phyloP scores from a whole-genome alignment of 2,797 vertebrate species.

The Gila robusta region DNA sequence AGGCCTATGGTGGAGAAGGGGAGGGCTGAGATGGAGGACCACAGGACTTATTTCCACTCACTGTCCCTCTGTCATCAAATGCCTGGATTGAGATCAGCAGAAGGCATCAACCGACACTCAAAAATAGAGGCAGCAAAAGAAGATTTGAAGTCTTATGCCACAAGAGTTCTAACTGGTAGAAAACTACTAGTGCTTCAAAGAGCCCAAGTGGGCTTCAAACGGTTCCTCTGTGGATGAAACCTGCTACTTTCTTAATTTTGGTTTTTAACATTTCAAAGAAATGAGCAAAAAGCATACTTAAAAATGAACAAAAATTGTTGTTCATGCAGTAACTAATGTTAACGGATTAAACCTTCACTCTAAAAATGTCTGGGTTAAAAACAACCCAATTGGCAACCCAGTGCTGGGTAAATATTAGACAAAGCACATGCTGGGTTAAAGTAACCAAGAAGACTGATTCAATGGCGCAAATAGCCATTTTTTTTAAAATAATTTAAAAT shows the following conservation, averaged over 20 bases:
- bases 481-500: too few species aligned
- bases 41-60: constrained; percentile 73
- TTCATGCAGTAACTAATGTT: background rate
- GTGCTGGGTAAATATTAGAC: too few species aligned
- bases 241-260: background rate
- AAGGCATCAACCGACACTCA: constrained; percentile 61
- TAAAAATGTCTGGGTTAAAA: background rate
- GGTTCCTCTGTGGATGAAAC: background rate
- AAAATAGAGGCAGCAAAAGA: constrained; percentile 28
- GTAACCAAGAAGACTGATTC: background rate
- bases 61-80: constrained; percentile 70
- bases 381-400: background rate
- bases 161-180: background rate
- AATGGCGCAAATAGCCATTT: background rate
- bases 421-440: too few species aligned
- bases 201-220: background rate
- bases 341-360: background rate
- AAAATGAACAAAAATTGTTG: background rate
- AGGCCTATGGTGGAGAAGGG: constrained; percentile 49
- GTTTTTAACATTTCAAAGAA: background rate
- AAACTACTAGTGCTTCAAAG: background rate
- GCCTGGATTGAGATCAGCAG: constrained; percentile 67
- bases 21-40: constrained; percentile 49
- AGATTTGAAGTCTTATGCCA: background rate
- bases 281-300: background rate